These are phyloP conservation scores for Syndactyla subalaris DNA, from an alignment of 2,797 vertebrate genomes.

Conservation along the genomic window DNA sequence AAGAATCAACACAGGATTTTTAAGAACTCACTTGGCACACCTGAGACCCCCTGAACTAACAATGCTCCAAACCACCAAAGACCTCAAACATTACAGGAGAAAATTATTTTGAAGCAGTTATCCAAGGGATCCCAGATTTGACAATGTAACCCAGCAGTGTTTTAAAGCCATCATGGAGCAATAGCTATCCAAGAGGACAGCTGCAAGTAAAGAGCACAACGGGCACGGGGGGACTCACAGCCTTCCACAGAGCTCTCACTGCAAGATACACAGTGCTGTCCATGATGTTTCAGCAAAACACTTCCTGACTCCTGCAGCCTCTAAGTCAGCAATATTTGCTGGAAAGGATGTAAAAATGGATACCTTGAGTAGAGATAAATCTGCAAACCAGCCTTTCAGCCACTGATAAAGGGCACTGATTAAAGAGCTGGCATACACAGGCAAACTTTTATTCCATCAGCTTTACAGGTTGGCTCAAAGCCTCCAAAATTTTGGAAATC, in stretches of 20 bases:
- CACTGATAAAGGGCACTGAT: conserved; percentile 25
- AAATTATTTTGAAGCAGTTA: not conserved
- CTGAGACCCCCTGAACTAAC: not conserved
- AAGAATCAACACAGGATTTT: not conserved
- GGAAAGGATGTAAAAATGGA: not conserved
- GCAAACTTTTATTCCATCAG: conserved; percentile 6
- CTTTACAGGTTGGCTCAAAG: conserved; percentile 54
- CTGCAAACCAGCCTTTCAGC: conserved; percentile 14
- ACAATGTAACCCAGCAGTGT: not conserved
- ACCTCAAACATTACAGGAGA: not conserved
- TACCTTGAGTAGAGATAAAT: not conserved
- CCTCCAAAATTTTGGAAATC: conserved; percentile 58
- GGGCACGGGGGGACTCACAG: not conserved
- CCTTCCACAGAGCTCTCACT: not conserved
- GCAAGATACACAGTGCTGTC: not conserved
- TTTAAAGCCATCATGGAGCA: not conserved
- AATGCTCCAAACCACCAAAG: not conserved
- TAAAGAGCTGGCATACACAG: conserved; percentile 37
- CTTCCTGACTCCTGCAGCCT: not conserved
- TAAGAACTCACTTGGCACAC: not conserved
- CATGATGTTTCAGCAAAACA: not conserved
- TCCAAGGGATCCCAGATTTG: not conserved
- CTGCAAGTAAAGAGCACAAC: not conserved
- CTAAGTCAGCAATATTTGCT: conserved; percentile 2
- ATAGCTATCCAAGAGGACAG: not conserved